These are phyloP conservation scores for Melanotus villosus DNA, from an alignment of 2,888 invertebrate species.

Conservation along the genomic window DNA sequence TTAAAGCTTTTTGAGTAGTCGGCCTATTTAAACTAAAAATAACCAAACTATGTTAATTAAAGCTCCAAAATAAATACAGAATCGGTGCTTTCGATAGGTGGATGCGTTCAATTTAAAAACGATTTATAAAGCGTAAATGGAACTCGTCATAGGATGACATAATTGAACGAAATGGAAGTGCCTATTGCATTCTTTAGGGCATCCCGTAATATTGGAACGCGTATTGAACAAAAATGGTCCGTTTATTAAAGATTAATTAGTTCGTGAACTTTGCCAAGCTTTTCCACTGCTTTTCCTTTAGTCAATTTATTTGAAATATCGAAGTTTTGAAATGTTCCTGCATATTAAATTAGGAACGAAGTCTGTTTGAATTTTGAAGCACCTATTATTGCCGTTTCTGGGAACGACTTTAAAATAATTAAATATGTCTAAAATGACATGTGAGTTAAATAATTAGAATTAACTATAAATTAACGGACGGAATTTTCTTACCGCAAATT, in stretches of 20 bases:
- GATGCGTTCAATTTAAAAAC: conserved; percentile 13
- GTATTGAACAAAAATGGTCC: conserved; percentile 23
- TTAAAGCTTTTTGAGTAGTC: too few species aligned
- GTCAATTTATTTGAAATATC: conserved; percentile 9
- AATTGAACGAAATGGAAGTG: conserved; percentile 28
- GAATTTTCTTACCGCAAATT: conserved; percentile 80
- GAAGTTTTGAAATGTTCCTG: conserved; percentile 6
- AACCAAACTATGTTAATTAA: too few species aligned
- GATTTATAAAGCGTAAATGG: background rate
- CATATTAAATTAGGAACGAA: conserved; percentile 11
- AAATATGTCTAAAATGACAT: too few species aligned
- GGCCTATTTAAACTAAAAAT: too few species aligned
- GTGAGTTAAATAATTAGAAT: too few species aligned
- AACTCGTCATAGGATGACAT: conserved; percentile 1
- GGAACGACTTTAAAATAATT: background rate
- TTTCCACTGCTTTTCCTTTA: background rate
- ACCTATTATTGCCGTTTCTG: background rate
- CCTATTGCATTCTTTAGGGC: conserved; percentile 21
- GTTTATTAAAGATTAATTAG: conserved; percentile 37
- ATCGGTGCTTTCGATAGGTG: conserved; percentile 1
- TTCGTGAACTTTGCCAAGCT: conserved; percentile 16
- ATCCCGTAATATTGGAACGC: conserved; percentile 3
- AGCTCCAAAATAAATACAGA: too few species aligned
- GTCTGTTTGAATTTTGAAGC: background rate
- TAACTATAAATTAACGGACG: too few species aligned